Evolutionary conservation across 2,113 vertebrate species (phyloP), one percentile per base, ranked within the genome.

Genomic region (Cheilinus undulatus): DNA sequence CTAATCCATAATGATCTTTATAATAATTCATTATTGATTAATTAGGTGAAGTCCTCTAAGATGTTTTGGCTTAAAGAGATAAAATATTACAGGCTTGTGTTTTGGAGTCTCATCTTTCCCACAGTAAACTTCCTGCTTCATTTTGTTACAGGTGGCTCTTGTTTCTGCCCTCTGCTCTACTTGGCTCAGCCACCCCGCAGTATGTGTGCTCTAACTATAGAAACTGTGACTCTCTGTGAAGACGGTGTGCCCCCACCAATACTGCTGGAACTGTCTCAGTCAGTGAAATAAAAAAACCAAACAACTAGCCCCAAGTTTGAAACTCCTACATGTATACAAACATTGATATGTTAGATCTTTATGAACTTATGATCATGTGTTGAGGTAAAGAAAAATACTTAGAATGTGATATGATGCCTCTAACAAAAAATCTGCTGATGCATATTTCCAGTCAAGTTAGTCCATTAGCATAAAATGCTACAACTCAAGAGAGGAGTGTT

Each of bases 171-270:
- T 75, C 80, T 58, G 72, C 12, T 82, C 56, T n/a, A 4, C 6
- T 34, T 49, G 22, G 68, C 54, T 76, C 56, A 68, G 15, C 22
- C 22, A 0, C 26, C 14, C 34, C 58, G 36, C 26, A 3, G 43
- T 34, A 66, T 58, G 59, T 53, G 6, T 14, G 46, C 0, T 75
- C 78, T 77, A 80, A 82, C 38, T 66, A 82, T 83, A 87, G 88
- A 87, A 68, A 69, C 80, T 40, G 73, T 24, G 73, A 72, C 71
- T 38, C 50, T 66, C 20, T 45, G 40, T 58, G 67, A 17, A 0
- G 0, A 42, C 69, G 7, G 23, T 1, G 6, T 50, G 30, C 36
- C 49, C 42, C 53, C 20, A 66, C 70, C 56, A 69, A 43, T 48
- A 62, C 49, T 32, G 59, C 26, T 30, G 22, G 48, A 52, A 59